These are phyloP conservation scores for Macrostomum lignano DNA, from an alignment of 1,140 invertebrate species.

Conservation along the genomic window DNA sequence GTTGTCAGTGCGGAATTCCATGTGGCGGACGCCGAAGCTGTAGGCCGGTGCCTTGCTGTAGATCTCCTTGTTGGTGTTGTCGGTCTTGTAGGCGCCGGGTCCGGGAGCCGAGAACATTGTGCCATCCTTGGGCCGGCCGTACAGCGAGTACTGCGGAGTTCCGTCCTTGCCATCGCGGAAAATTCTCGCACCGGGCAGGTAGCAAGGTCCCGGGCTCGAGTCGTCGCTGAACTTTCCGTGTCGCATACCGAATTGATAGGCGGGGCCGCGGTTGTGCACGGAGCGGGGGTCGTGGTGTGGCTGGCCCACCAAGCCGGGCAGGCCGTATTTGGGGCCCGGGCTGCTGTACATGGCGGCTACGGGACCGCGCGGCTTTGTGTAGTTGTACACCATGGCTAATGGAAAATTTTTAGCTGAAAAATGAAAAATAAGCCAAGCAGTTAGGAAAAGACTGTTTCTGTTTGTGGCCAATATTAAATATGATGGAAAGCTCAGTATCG, in stretches of 20 bases:
- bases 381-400: too few relatives aligned
- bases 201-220: slow-evolving; percentile 15
- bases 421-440: too few relatives aligned
- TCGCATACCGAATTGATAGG: slow-evolving; percentile 17
- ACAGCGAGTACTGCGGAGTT: slow-evolving; percentile 22
- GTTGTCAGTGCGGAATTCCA: slow-evolving; percentile 23
- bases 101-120: slow-evolving; percentile 41
- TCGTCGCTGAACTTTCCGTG: slow-evolving; percentile 10
- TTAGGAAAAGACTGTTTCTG: too few relatives aligned
- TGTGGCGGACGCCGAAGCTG: slow-evolving; percentile 37
- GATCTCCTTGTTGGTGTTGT: slow-evolving; percentile 37
- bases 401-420: too few relatives aligned
- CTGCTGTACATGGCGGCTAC: slow-evolving; percentile 63
- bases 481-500: too few relatives aligned
- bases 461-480: too few relatives aligned
- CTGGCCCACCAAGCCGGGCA: slow-evolving; percentile 20
- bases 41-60: slow-evolving; percentile 35
- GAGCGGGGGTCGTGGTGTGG: slow-evolving; percentile 20
- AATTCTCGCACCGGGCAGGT: slow-evolving; percentile 11
- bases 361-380: slow-evolving; percentile 47
- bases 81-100: slow-evolving; percentile 48
- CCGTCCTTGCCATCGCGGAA: slow-evolving; percentile 19
- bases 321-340: slow-evolving; percentile 41
- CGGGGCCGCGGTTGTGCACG: slow-evolving; percentile 16
- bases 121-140: slow-evolving; percentile 12